Conservation (phyloP, 2,888 invertebrate genomes). For the Tachina fera region DNA sequence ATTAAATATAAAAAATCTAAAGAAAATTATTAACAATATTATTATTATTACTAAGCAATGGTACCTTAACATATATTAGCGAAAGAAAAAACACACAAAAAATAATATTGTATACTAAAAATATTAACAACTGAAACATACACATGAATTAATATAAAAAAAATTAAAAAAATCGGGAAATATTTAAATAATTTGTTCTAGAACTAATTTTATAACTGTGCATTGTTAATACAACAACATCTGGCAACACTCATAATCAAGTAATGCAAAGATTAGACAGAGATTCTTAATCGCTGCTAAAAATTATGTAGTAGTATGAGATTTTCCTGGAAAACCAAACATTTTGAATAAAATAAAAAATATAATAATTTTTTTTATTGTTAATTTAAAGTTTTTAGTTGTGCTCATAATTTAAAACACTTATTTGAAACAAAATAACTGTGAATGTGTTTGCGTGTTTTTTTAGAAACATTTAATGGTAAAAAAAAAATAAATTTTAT, state of each 20-base stretch:
- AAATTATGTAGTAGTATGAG: no score
- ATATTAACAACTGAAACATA: slow-evolving; percentile 29
- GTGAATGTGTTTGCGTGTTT: slow-evolving; percentile 47
- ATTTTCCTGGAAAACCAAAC: no score
- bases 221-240: background rate
- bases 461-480: slow-evolving; percentile 47
- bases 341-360: background rate
- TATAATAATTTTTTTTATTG: slow-evolving; percentile 28
- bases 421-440: slow-evolving; percentile 53
- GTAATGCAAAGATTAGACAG: no score
- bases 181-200: slow-evolving; percentile 9
- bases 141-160: slow-evolving; percentile 37
- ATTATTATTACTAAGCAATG: slow-evolving; percentile 68
- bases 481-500: slow-evolving; percentile 31
- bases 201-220: background rate
- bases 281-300: no score
- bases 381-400: slow-evolving; percentile 41
- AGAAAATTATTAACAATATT: slow-evolving; percentile 51
- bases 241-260: no score
- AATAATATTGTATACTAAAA: background rate
- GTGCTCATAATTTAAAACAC: slow-evolving; percentile 47
- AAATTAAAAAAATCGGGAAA: background rate
- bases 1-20: slow-evolving; percentile 46
- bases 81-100: slow-evolving; percentile 34
- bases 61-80: slow-evolving; percentile 71